Percentiles rank a stretch among this genome's conserved stretches.
These are phyloP conservation scores for Drosophila jambulina DNA, from an alignment of 1,140 invertebrate species.

Conservation along the genomic window DNA sequence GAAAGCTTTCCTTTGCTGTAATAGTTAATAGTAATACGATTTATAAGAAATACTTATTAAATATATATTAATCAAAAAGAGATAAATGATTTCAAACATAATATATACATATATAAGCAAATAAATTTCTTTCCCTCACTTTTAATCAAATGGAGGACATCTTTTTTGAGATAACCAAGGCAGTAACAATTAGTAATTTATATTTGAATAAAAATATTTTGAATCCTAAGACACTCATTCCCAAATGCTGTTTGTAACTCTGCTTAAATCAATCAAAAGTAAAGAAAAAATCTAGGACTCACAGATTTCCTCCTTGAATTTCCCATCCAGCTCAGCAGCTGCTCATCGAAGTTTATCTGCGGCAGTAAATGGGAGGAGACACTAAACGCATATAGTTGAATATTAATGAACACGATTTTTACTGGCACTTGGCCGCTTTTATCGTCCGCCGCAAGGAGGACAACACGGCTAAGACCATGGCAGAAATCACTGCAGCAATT, in stretches of 20 bases:
- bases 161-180: too few species aligned
- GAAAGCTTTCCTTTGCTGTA: too few species aligned
- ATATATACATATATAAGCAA: background rate
- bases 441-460: slow-evolving; percentile 39
- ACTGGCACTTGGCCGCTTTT: slow-evolving; percentile 70
- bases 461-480: slow-evolving; percentile 56
- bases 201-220: background rate
- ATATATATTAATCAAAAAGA: background rate
- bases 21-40: too few species aligned
- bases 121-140: background rate
- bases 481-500: slow-evolving; percentile 80
- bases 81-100: background rate
- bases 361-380: slow-evolving; percentile 60
- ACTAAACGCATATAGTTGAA: slow-evolving; percentile 68
- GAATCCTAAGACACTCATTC: background rate
- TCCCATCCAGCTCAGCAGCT: slow-evolving; percentile 18
- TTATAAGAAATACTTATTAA: too few species aligned
- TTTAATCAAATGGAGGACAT: background rate
- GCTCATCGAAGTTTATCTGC: slow-evolving; percentile 53
- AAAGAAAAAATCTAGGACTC: background rate
- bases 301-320: background rate
- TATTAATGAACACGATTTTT: slow-evolving; percentile 77
- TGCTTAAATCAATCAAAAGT: background rate
- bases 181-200: background rate
- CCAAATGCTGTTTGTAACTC: background rate